Evolutionary conservation across 2,797 vertebrate species (phyloP), one percentile per base, ranked within the genome.

Genomic region (Platalea minor): DNA sequence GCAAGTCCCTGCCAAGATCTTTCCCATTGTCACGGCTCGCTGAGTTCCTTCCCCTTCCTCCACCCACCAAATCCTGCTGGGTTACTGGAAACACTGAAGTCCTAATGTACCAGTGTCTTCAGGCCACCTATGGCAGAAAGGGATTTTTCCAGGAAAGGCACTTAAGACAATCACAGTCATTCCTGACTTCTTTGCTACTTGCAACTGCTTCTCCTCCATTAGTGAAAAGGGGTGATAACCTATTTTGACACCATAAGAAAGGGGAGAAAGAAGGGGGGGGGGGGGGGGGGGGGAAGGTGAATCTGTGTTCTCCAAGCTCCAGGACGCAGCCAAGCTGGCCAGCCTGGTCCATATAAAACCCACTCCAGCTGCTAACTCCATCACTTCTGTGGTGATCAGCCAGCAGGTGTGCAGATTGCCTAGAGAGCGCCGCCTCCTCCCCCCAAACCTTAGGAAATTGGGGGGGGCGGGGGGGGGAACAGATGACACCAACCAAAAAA

Each of bases 51-150:
- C 94, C 96, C 95, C 56, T 96, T 93, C 91, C 94, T 96, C 95
- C 96, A 91, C 96, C 96, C 96, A 96, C 95, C 83, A 79, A 85
- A 89, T 95, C 96, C 96, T 92, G 95, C 96, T 97, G 94, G 80
- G 74, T 97, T 97, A 96, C 95, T 96, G 96, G 96, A 97, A 97
- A 83, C 57, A 26, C 86, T 87, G 83, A 86, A 37, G 70, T 35
- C 56, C 39, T 31, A 48, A 72, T 54, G 88, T 69, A 87, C 86
- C 86, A 91, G 31, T 74, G 78, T 95, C 94, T 95, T 88, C 88
- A 77, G 90, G 91, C 90, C 88, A 95, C 88, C 93, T 91, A 56
- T 87, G 68, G 12, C 64, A 88, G 60, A 45, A 79, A 83, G 70
- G 60, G 64, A 17, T 85, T 95, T 87, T 96, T 95, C 94, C 94